Percentiles rank a stretch among this genome's conserved stretches.
These are phyloP conservation scores for Atethmia centrago DNA, from an alignment of 2,888 invertebrate genomes.

Conservation along the genomic window DNA sequence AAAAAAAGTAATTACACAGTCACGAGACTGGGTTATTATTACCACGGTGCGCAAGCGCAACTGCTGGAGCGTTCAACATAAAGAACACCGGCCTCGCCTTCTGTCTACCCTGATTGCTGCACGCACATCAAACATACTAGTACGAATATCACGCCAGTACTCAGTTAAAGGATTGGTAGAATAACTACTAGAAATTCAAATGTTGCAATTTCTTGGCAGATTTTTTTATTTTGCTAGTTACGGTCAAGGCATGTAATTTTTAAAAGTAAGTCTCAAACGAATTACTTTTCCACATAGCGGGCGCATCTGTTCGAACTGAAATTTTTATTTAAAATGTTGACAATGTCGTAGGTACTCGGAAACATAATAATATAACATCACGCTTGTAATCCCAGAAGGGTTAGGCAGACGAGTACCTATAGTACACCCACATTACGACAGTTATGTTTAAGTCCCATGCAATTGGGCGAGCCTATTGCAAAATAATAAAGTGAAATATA, in stretches of 20 bases:
- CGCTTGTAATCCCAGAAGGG: too few species aligned
- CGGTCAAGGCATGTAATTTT: too few species aligned
- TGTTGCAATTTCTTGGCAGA: not conserved
- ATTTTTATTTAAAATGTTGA: too few species aligned
- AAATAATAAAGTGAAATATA: not conserved
- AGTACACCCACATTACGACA: too few species aligned
- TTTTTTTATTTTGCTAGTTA: too few species aligned
- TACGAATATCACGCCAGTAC: conserved; percentile 15
- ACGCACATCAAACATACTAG: conserved; percentile 42
- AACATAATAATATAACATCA: too few species aligned
- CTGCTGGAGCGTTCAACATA: conserved; percentile 45
- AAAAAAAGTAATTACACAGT: conserved; percentile 1
- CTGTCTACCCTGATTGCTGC: conserved; percentile 56
- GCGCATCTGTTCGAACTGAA: not conserved
- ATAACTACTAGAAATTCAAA: not conserved
- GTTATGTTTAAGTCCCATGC: too few species aligned
- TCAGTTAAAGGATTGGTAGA: not conserved
- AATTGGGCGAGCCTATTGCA: not conserved
- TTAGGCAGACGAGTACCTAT: too few species aligned
- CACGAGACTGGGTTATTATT: not conserved
- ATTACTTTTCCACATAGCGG: too few species aligned
- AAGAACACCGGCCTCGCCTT: conserved; percentile 34
- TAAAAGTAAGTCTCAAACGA: too few species aligned
- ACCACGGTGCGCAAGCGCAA: conserved; percentile 34
- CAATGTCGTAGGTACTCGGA: too few species aligned